Conservation (phyloP, 2,888 invertebrate genomes). For the Sussaba pulchella region DNA sequence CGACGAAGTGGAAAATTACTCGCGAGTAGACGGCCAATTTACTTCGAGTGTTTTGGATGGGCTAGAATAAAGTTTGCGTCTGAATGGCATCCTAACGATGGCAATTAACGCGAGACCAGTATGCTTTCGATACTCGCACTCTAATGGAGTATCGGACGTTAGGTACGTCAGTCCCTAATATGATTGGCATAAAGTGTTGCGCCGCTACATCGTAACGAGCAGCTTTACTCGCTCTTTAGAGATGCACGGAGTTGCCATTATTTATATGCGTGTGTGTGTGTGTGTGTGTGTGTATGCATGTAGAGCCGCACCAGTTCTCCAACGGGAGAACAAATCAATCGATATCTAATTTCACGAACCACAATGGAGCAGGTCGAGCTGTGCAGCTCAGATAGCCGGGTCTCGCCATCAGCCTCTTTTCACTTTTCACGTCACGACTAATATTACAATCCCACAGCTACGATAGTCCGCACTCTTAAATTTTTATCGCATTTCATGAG, state of each 20-base stretch:
- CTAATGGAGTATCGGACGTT: slow-evolving; percentile 34
- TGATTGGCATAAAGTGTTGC: slow-evolving; percentile 44
- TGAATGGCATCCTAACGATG: slow-evolving; percentile 23
- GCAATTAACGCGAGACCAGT: slow-evolving; percentile 22
- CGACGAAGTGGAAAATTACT: slow-evolving; percentile 44
- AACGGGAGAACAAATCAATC: slow-evolving; percentile 47
- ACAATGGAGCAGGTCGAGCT: slow-evolving; percentile 35
- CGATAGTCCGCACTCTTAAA: background rate
- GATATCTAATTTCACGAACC: slow-evolving; percentile 56
- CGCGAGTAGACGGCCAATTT: slow-evolving; percentile 52
- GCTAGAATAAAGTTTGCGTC: slow-evolving; percentile 46
- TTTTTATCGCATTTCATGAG: background rate
- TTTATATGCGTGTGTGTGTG: too few relatives aligned
- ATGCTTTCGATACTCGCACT: slow-evolving; percentile 13
- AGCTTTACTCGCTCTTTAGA: slow-evolving; percentile 15
- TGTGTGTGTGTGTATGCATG: too few relatives aligned
- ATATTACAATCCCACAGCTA: slow-evolving; percentile 7
- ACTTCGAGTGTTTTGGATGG: slow-evolving; percentile 22
- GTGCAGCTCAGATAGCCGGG: background rate
- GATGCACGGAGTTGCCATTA: background rate
- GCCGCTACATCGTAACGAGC: slow-evolving; percentile 44
- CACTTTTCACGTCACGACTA: slow-evolving; percentile 2
- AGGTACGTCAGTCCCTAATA: slow-evolving; percentile 40
- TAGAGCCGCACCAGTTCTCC: slow-evolving; percentile 26
- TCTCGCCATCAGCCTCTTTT: slow-evolving; percentile 5